Conservation (phyloP, 2,797 vertebrate genomes). For the Gallinago nigripennis region DNA sequence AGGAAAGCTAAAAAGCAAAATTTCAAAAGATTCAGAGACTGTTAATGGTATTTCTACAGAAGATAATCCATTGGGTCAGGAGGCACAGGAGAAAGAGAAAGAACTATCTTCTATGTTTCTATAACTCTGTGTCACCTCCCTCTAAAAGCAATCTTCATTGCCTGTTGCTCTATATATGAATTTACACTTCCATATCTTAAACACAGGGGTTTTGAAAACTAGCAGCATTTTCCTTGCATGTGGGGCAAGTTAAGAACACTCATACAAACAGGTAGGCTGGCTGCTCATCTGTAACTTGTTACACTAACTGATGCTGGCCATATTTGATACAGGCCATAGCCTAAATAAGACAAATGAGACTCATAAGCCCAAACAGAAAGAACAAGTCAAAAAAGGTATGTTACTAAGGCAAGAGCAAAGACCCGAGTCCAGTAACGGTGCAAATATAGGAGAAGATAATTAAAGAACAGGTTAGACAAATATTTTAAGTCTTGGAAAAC, state of each 20-base stretch:
- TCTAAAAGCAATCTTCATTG: background rate
- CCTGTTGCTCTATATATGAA: background rate
- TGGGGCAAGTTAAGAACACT: background rate
- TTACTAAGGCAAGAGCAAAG: background rate
- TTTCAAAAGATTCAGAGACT: background rate
- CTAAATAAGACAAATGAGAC: background rate
- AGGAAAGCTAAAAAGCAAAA: background rate
- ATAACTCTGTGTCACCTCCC: background rate
- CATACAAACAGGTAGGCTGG: accelerated
- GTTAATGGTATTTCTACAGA: background rate
- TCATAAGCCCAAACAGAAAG: background rate
- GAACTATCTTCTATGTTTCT: background rate
- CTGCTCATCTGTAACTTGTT: background rate
- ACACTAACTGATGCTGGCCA: accelerated
- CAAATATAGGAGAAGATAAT: background rate
- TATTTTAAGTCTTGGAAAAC: background rate
- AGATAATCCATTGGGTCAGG: background rate
- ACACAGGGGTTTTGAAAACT: background rate
- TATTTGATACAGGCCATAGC: background rate
- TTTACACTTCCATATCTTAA: accelerated
- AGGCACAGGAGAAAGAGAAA: background rate
- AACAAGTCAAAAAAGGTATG: background rate
- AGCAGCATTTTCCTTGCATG: background rate
- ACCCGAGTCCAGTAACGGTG: background rate
- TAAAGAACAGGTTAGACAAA: background rate